These are phyloP conservation scores for Brachionus rubens DNA, from an alignment of 1,140 invertebrate genomes.

Conservation along the genomic window DNA sequence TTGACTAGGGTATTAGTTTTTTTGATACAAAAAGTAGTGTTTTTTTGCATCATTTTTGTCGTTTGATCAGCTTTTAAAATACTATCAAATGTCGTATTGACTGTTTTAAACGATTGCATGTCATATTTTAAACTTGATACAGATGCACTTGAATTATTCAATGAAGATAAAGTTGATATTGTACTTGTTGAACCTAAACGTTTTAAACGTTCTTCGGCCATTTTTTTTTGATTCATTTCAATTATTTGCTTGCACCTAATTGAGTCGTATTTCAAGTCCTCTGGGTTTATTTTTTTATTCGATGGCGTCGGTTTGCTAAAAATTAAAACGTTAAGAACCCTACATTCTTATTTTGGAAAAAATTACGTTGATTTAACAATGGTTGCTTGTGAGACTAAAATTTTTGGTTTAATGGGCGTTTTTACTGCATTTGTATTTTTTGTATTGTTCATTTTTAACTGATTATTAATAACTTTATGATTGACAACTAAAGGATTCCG, in stretches of 20 bases:
- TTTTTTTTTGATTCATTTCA: background rate
- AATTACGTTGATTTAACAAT: background rate
- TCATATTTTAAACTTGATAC: background rate
- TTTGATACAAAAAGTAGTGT: slow-evolving; percentile 23
- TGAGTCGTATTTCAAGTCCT: background rate
- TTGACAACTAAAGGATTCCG: slow-evolving; percentile 9
- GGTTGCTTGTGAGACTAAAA: background rate
- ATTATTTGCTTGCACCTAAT: background rate
- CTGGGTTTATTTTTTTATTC: slow-evolving; percentile 13
- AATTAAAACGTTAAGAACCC: background rate
- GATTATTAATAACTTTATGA: background rate
- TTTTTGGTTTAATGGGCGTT: background rate
- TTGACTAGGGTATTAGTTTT: background rate
- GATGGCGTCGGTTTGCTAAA: background rate
- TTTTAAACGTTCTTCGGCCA: background rate
- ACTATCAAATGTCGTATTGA: slow-evolving; percentile 16
- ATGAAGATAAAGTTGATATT: background rate
- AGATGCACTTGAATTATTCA: background rate
- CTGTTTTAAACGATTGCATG: background rate
- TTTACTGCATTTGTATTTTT: background rate
- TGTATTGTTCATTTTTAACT: background rate
- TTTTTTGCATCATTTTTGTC: background rate
- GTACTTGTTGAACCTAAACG: slow-evolving; percentile 15
- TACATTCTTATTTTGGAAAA: background rate
- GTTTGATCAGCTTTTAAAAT: background rate